Percentiles rank a stretch among this genome's conserved stretches.
Evolutionary conservation across 2,113 vertebrate species (phyloP).

Genomic region (Nannospalax galili): DNA sequence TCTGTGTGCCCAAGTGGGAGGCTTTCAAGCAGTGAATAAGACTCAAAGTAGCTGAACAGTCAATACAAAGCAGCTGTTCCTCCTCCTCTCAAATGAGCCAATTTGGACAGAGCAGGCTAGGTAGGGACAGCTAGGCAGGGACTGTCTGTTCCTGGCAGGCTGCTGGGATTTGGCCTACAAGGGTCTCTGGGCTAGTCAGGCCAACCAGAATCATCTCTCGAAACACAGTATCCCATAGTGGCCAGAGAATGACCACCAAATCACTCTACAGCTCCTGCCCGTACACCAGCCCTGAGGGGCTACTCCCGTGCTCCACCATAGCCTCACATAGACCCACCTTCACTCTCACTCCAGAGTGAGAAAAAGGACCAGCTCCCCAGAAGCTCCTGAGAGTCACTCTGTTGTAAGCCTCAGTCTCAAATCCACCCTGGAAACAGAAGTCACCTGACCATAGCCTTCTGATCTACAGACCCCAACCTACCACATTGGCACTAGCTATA

Average conservation of each 20-base stretch:
- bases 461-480: background rate
- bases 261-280: background rate
- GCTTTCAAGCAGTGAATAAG: background rate
- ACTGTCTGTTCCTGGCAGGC: background rate
- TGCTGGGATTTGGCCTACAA: background rate
- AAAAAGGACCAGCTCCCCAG: no score
- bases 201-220: background rate
- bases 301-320: background rate
- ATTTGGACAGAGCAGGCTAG: background rate
- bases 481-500: background rate
- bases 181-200: background rate
- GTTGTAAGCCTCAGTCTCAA: no score
- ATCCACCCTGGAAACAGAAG: background rate
- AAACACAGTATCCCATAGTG: background rate
- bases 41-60: background rate
- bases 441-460: background rate
- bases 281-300: rapidly evolving
- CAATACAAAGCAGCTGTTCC: background rate
- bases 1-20: conserved; percentile 33
- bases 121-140: rapidly evolving
- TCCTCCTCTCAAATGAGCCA: conserved; percentile 28
- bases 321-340: rapidly evolving
- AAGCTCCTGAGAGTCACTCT: no score
- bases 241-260: background rate
- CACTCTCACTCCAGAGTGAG: no score